These are phyloP conservation scores for Tiliacea aurago DNA, from an alignment of 2,888 invertebrate genomes.

Conservation along the genomic window DNA sequence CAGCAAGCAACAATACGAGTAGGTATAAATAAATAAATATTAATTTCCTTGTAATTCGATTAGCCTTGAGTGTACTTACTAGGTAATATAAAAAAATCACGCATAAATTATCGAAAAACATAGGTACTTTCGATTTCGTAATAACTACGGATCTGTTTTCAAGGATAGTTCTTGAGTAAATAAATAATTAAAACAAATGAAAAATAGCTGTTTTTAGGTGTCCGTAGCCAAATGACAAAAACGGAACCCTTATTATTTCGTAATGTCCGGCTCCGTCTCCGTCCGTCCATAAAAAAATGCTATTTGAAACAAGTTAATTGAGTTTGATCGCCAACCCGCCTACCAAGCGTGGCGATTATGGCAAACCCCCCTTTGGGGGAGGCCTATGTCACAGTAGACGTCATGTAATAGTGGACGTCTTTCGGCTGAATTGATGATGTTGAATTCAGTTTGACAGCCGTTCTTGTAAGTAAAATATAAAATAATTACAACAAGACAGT, in stretches of 20 bases:
- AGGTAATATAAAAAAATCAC: constrained; percentile 44
- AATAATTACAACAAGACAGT: too few species aligned
- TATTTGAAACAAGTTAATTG: neutral
- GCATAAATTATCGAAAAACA: constrained; percentile 35
- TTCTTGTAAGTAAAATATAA: neutral
- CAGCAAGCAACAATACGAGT: constrained; percentile 36
- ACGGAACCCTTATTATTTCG: neutral
- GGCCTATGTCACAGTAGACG: too few species aligned
- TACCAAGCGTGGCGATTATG: too few species aligned
- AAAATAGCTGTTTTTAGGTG: neutral
- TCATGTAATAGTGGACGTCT: too few species aligned
- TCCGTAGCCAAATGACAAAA: neutral
- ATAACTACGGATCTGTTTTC: neutral
- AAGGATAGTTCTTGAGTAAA: constrained; percentile 21
- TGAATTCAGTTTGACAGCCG: too few species aligned
- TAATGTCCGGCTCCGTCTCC: too few species aligned
- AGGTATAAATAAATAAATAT: neutral
- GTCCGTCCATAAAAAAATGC: neutral
- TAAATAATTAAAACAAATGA: neutral
- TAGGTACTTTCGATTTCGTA: constrained; percentile 43
- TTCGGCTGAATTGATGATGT: too few species aligned
- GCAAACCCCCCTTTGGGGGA: too few species aligned
- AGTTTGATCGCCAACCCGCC: too few species aligned
- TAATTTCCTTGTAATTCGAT: constrained; percentile 24
- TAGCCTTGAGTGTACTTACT: constrained; percentile 32